Percentiles rank a stretch among this genome's conserved stretches.
These are phyloP conservation scores for Podilymbus podiceps DNA, from an alignment of 2,113 vertebrate species.

Conservation along the genomic window DNA sequence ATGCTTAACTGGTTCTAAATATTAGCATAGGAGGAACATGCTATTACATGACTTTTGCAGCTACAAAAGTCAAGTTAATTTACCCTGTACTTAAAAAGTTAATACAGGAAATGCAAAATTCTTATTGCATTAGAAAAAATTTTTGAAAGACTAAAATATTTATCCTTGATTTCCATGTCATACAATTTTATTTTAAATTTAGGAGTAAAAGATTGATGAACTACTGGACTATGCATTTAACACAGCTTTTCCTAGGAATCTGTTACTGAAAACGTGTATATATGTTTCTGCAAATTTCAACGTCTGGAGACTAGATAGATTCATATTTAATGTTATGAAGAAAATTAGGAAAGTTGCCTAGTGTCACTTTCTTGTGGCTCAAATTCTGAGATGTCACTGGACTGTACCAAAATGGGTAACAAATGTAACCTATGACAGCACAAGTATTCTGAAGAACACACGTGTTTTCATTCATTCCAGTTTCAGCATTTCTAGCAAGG, in stretches of 20 bases:
- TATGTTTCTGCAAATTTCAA: not conserved
- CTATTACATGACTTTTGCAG: not conserved
- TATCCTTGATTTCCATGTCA: not conserved
- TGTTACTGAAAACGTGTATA: not conserved
- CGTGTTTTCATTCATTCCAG: not conserved
- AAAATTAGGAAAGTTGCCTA: not conserved
- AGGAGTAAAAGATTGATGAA: not conserved
- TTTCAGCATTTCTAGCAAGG: not conserved
- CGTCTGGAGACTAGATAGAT: not conserved
- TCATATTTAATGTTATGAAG: constrained; percentile 13
- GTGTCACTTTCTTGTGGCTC: not conserved
- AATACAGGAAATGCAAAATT: not conserved
- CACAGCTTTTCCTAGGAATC: not conserved
- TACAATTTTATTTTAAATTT: not conserved
- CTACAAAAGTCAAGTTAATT: not conserved
- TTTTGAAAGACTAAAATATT: not conserved
- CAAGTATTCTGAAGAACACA: not conserved
- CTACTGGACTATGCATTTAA: not conserved
- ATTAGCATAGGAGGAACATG: constrained; percentile 3
- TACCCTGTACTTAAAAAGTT: not conserved
- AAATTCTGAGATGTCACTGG: not conserved
- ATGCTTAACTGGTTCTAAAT: not conserved
- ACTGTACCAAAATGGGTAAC: constrained; percentile 4
- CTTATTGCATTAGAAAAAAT: not conserved
- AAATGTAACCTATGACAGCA: not conserved